Conservation (phyloP, 2,797 vertebrate species). For the Notoglanidium macrostoma region DNA sequence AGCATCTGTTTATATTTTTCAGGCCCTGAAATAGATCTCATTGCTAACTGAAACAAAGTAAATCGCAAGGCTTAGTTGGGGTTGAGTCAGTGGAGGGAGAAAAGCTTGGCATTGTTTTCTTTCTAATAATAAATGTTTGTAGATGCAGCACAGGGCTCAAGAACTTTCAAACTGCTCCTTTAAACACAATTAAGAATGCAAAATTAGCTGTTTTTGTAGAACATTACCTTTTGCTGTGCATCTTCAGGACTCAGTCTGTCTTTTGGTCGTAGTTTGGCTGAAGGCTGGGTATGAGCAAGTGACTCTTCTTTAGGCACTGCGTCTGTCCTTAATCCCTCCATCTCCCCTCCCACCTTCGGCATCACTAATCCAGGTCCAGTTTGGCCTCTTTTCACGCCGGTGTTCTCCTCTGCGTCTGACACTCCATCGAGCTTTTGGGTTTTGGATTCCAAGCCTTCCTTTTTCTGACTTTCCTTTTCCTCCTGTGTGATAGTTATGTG, state of each 20-base stretch:
- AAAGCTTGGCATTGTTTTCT: background rate
- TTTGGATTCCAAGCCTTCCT: constrained; percentile 37
- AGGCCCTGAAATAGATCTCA: background rate
- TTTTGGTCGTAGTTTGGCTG: constrained; percentile 52
- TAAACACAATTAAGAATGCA: background rate
- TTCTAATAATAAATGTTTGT: background rate
- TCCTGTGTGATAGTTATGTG: constrained; percentile 51
- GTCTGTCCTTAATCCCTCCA: constrained; percentile 23
- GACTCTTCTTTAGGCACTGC: constrained; percentile 26
- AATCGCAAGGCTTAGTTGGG: background rate
- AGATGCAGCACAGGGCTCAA: background rate
- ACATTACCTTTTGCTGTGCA: constrained; percentile 70
- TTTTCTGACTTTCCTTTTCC: constrained; percentile 55
- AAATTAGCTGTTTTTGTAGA: background rate
- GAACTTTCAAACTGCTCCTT: background rate
- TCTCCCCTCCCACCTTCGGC: constrained; percentile 22
- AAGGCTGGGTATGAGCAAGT: constrained; percentile 50
- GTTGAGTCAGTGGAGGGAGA: too few species aligned
- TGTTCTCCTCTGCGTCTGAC: constrained; percentile 20
- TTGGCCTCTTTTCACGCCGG: background rate
- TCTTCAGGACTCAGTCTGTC: constrained; percentile 59
- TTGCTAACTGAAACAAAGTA: background rate
- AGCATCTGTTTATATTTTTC: background rate
- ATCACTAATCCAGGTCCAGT: background rate
- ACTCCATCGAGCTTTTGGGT: constrained; percentile 6